Evolutionary conservation across 2,113 vertebrate genomes (phyloP), one percentile per base, ranked within the genome.

Genomic region (Paraplagusia blochii): DNA sequence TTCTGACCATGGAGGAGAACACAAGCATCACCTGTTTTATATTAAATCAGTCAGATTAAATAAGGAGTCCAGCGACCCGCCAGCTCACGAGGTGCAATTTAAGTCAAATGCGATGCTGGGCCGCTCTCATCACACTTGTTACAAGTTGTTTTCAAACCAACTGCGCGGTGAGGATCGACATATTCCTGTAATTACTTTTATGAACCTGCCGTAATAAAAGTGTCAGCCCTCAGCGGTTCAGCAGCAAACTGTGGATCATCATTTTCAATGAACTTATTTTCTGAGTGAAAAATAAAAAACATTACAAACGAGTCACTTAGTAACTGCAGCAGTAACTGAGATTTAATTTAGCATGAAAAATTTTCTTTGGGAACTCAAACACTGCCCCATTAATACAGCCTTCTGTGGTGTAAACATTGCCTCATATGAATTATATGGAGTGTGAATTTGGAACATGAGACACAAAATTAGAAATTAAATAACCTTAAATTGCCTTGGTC

Each of bases 31-130:
- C 79, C 81, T 88, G 82, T 84, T 88, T 87, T 82, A 80, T 81
- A 81, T 87, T 69, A 86, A 85, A 70, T 58, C 69, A 78, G 83
- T 87, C 82, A 79, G 72, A 88, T 85, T 79, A 81, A 88, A 84
- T 74, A 70, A 76, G 70, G 66, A 78, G 75, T 55, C 66, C 72
- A 88, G 82, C 79, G 81, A 83, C 77, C 77, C 56, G 66, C 43
- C 43, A 44, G 57, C 39, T 51, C 66, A 64, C 15, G 4, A 69
- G 59, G 51, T 48, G 50, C 53, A 50, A 18, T n/a, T 53, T 70
- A 15, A 53, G 63, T 55, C 47, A 65, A 51, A 67, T 46, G 1
- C 61, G 64, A 63, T 43, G 43, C 61, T 58, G 55, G 34, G 58
- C 54, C 52, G 8, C 22, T 48, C 40, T 58, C 43, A 70, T 66